phyloP scores from a whole-genome alignment of 2,888 invertebrate species.

The Sarcophaga carnaria region DNA sequence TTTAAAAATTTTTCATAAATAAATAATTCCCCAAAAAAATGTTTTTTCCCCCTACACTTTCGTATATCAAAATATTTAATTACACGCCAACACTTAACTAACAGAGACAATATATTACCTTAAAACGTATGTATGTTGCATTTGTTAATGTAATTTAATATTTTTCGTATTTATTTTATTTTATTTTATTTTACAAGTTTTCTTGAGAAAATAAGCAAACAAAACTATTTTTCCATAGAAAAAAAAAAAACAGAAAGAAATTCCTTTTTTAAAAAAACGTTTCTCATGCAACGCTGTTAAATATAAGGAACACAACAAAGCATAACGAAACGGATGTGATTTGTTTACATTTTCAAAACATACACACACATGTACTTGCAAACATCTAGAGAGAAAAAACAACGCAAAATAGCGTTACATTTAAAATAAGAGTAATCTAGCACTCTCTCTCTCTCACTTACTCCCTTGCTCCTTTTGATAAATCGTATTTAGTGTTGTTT shows the following conservation, averaged over 20 bases:
- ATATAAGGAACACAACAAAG: slow-evolving; percentile 26
- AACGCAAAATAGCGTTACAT: neutral
- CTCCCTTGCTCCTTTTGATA: no score
- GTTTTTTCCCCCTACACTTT: slow-evolving; percentile 5
- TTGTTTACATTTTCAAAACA: slow-evolving; percentile 21
- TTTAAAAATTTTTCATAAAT: slow-evolving; percentile 2
- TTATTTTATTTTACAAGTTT: slow-evolving; percentile 16
- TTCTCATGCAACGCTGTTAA: slow-evolving; percentile 8
- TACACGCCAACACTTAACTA: slow-evolving; percentile 57
- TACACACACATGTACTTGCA: neutral
- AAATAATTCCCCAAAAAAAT: neutral
- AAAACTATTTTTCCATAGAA: neutral
- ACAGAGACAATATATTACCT: slow-evolving; percentile 8
- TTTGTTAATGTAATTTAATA: slow-evolving; percentile 58
- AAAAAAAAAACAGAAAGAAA: neutral
- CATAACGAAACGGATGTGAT: slow-evolving; percentile 53
- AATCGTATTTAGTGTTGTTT: neutral
- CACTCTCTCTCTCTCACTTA: no score
- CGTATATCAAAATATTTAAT: slow-evolving; percentile 62
- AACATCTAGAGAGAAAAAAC: neutral
- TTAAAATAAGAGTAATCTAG: no score
- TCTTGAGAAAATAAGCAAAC: slow-evolving; percentile 36
- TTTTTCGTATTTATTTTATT: slow-evolving; percentile 7
- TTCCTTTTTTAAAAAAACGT: neutral
- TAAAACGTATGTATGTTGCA: slow-evolving; percentile 1